These are phyloP conservation scores for Danionella dracula DNA, from an alignment of 2,797 vertebrate genomes.

Conservation along the genomic window DNA sequence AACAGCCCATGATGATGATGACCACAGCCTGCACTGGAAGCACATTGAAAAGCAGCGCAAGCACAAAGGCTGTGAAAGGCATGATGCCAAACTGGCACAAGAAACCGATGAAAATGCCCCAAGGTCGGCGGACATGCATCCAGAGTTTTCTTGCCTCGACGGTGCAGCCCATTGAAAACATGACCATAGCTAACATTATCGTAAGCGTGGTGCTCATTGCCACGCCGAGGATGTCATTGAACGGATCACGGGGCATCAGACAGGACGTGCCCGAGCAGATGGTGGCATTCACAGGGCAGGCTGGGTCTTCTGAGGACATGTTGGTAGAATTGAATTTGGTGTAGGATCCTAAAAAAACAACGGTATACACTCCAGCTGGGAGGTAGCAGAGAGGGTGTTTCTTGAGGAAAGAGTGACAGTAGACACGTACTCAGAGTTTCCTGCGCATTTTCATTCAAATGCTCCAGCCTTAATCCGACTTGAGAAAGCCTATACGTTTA, in stretches of 20 bases:
- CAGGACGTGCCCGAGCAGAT: slow-evolving; percentile 76
- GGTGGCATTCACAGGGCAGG: slow-evolving; percentile 67
- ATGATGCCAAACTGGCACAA: slow-evolving; percentile 98
- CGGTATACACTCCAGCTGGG: not conserved
- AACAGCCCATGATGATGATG: slow-evolving; percentile 93
- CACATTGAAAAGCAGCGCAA: slow-evolving; percentile 75
- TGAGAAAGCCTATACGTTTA: not conserved
- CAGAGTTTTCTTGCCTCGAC: slow-evolving; percentile 79
- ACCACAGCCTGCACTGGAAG: slow-evolving; percentile 85
- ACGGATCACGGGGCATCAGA: slow-evolving; percentile 55
- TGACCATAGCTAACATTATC: slow-evolving; percentile 83
- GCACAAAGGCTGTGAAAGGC: slow-evolving; percentile 84
- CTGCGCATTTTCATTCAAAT: not conserved
- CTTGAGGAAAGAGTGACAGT: not conserved
- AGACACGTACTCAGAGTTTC: not conserved
- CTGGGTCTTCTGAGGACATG: slow-evolving; percentile 31
- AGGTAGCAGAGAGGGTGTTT: not conserved
- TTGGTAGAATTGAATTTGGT: not conserved
- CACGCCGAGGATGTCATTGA: slow-evolving; percentile 64
- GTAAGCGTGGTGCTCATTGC: slow-evolving; percentile 80
- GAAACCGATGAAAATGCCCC: slow-evolving; percentile 91
- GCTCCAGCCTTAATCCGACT: no score
- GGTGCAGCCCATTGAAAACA: slow-evolving; percentile 97
- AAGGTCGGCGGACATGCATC: slow-evolving; percentile 80
- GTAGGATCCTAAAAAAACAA: not conserved